Evolutionary conservation across 1,140 invertebrate genomes (phyloP), one percentile per base, ranked within the genome.

Genomic region (Globodera ellingtonae): DNA sequence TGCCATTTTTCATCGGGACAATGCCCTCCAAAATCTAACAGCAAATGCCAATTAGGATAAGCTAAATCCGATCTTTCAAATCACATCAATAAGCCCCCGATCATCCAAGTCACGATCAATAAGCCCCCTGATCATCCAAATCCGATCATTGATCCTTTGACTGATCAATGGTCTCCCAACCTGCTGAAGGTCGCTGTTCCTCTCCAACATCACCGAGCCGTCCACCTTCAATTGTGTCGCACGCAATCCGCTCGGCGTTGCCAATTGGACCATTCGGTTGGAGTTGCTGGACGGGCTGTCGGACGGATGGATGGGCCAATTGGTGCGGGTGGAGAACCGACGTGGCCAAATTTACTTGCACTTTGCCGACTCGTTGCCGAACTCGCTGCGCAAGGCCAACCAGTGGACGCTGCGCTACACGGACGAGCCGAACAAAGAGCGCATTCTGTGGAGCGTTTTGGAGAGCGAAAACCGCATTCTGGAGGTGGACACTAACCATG

Each of bases 231-330:
- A 82, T 48, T 89, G 87, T 76, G 77, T 89, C 50, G 87, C 87
- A 6, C 86, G 88, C 46, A 89, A 89, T 79, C 87, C 88, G 21
- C 82, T 89, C 9, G 87, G 87, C 18, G 79, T 81, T n/a, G 87
- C 87, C 8, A 89, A 89, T 62, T 89, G 88, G 88, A 89, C 87
- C 18, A 89, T 89, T 73, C 50, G 82, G 15, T 74, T 88, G 2
- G 86, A 89, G 62, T 73, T 89, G 18, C 67, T 87, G 56, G 72
- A 82, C 13, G 86, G 86, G 50, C 71, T 89, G 44, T 79, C 76
- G 4, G 59, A 70, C 62, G 79, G 87, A 52, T 88, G 87, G 87
- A 70, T 79, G 52, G 73, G 83, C 67, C 80, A 87, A 44, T 78
- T 86, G 46, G 83, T 89, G 6, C 84, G 79, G 56, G 80, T 88